These are phyloP conservation scores for Watsonalla cultraria DNA, from an alignment of 2,888 invertebrate species.

Conservation along the genomic window DNA sequence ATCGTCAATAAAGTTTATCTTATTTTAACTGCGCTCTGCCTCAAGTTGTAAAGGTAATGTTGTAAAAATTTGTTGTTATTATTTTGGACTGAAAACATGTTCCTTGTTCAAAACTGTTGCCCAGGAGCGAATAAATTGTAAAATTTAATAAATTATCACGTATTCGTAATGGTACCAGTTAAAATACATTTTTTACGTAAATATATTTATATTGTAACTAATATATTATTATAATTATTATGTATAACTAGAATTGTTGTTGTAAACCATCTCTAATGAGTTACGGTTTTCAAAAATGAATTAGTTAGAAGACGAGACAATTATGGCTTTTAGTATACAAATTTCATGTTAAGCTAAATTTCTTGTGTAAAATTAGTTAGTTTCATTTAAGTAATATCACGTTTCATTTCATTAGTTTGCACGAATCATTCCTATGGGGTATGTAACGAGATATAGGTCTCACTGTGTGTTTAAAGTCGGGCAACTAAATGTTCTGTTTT, in stretches of 20 bases:
- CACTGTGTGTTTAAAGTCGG: constrained; percentile 7
- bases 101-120: background rate
- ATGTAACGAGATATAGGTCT: constrained; percentile 36
- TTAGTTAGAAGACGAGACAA: constrained; percentile 22
- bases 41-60: background rate
- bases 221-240: background rate
- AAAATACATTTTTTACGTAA: background rate
- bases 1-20: background rate
- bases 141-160: background rate
- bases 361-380: constrained; percentile 37
- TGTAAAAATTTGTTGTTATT: background rate
- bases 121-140: no score
- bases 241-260: background rate
- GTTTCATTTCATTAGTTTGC: constrained; percentile 77
- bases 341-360: constrained; percentile 28
- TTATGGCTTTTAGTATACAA: constrained; percentile 19
- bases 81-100: background rate
- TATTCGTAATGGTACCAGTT: background rate
- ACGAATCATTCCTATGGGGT: constrained; percentile 81
- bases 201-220: background rate
- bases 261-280: background rate
- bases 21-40: background rate
- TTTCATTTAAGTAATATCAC: constrained; percentile 35
- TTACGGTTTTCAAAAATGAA: constrained; percentile 11
- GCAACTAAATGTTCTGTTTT: background rate